Base-by-base conservation (phyloP, 2,113 vertebrate species). In the Agelaius tricolor region DNA sequence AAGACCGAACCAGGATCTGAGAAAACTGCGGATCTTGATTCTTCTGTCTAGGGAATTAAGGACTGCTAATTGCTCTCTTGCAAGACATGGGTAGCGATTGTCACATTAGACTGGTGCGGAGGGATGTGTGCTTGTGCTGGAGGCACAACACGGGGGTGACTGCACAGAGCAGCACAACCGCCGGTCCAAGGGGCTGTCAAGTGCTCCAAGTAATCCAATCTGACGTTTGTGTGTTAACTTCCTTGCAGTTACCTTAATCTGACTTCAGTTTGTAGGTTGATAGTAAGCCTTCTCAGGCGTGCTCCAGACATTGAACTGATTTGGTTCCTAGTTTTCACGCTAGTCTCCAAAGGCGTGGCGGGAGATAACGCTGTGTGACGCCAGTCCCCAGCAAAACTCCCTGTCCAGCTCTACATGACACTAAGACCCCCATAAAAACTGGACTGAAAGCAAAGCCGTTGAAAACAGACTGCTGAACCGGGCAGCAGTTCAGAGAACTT, bases 381-480 rank as follows among this genome's bases (percentile, higher is more conserved):
- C 55, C 3, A 8, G 35, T 4, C 37, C 37, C 37, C 52, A 8
- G 49, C 59, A 75, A 44, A 33, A 10, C 41, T 57, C 57, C 10
- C 19, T 5, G 21, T 7, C 69, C 5, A 3, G 6, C 7, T n/a
- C 43, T 6, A 4, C 1, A 3, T 1, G 15, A 41, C 49, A 51
- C 10, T 59, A n/a, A n/a, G 18, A 10, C 5, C 23, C 18, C 49
- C 13, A 15, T 2, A 35, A 61, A 68, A 52, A 61, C 11, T 1
- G 35, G 57, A 12, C 17, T 57, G 59, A 46, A 46, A 28, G 23
- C 46, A 58, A 62, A 71, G 16, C 51, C 3, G 4, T 24, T 28
- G 10, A 17, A 57, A 82, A 11, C 9, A 23, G 18, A 4, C 31
- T 6, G 37, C 24, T 30, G 55, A 47, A 18, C 46, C 0, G 22